Percentiles rank a stretch among this genome's conserved stretches.
phyloP scores from a whole-genome alignment of 2,888 invertebrate species.

The Blera fallax region DNA sequence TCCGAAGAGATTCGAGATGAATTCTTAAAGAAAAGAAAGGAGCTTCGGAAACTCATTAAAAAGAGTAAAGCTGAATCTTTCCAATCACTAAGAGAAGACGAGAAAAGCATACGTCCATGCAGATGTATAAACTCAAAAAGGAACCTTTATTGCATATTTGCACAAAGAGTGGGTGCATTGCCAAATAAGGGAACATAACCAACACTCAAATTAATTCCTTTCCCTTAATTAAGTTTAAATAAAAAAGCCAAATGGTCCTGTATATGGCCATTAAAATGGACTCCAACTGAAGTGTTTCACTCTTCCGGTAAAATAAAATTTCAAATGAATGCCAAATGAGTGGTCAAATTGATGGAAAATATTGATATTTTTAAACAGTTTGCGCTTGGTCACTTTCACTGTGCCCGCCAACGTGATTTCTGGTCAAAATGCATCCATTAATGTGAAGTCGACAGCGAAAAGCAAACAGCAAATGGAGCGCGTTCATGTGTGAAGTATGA shows the following conservation, averaged over 20 bases:
- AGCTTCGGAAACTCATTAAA: too few species aligned
- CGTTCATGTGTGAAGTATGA: conserved; percentile 35
- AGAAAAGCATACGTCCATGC: conserved; percentile 26
- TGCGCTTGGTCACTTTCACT: conserved; percentile 60
- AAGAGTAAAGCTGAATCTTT: too few species aligned
- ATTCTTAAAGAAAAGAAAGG: too few species aligned
- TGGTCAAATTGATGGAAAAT: conserved; percentile 60
- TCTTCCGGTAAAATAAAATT: conserved; percentile 25
- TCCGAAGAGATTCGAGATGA: too few species aligned
- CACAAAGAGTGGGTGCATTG: conserved; percentile 15
- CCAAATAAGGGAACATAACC: conserved; percentile 33
- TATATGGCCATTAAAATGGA: neutral
- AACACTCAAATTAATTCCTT: conserved; percentile 39
- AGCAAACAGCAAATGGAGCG: conserved; percentile 24
- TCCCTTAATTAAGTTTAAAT: conserved; percentile 60
- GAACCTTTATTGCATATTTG: conserved; percentile 45
- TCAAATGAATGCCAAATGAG: conserved; percentile 67
- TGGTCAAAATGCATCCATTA: conserved; percentile 4
- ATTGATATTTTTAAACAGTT: conserved; percentile 67
- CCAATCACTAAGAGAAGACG: conserved; percentile 23
- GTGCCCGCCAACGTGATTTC: neutral
- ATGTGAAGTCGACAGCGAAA: neutral
- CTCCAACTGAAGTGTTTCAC: neutral
- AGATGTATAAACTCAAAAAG: conserved; percentile 35
- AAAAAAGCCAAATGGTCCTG: neutral